Conservation (phyloP, 1,140 invertebrate species). For the Drosophila orosa region DNA sequence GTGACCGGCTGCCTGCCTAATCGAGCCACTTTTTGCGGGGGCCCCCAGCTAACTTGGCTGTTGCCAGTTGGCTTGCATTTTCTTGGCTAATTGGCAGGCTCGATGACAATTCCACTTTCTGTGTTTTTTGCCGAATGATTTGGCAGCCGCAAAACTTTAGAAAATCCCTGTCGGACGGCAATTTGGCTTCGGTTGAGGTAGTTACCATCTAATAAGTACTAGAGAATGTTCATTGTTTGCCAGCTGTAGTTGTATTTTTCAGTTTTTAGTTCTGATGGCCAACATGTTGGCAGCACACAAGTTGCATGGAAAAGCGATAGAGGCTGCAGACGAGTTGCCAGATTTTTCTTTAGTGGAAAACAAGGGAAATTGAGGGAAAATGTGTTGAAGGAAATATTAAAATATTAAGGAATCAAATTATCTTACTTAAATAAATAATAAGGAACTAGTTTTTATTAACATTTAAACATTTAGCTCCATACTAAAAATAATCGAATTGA, state of each 20-base stretch:
- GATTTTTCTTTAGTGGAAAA: slow-evolving; percentile 3
- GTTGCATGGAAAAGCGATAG: slow-evolving; percentile 34
- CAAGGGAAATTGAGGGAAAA: background rate
- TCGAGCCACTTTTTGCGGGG: slow-evolving; percentile 36
- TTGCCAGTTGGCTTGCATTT: slow-evolving; percentile 50
- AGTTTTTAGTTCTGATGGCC: slow-evolving; percentile 14
- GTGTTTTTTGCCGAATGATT: slow-evolving; percentile 26
- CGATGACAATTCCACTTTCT: slow-evolving; percentile 25
- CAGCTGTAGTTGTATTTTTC: slow-evolving; percentile 17
- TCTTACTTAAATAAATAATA: background rate
- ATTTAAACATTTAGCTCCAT: background rate
- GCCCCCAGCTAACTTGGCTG: slow-evolving; percentile 26
- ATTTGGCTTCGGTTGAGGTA: slow-evolving; percentile 37
- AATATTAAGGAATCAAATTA: too few species aligned
- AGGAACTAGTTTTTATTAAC: background rate
- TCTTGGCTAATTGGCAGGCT: slow-evolving; percentile 63
- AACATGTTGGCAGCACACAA: slow-evolving; percentile 55
- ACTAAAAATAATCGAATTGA: background rate
- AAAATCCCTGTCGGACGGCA: slow-evolving; percentile 20
- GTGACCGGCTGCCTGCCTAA: slow-evolving; percentile 49
- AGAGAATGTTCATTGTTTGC: slow-evolving; percentile 33
- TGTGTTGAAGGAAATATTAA: background rate
- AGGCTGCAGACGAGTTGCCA: slow-evolving; percentile 26
- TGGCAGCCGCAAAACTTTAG: slow-evolving; percentile 44
- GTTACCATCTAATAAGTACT: slow-evolving; percentile 21